Evolutionary conservation across 2,888 invertebrate genomes (phyloP), one percentile per base, ranked within the genome.

Genomic region (Pheosia gnoma): DNA sequence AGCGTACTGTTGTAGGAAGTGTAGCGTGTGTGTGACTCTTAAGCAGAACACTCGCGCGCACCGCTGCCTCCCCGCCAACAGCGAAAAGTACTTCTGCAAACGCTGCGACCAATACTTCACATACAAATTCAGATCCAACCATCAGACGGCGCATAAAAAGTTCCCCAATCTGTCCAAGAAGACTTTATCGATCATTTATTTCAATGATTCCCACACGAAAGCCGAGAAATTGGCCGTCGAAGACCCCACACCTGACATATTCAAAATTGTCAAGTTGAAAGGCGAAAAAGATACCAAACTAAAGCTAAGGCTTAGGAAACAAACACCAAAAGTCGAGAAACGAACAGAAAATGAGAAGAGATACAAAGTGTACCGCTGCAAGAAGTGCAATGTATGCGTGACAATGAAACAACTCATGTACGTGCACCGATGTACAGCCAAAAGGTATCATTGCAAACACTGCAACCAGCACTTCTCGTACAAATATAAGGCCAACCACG

Each of bases 81-180:
- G 13, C 0, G 9, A 10, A 0, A 11, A 8, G 0, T 5, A n/a
- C 0, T 68, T 58, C 10, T 79, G 79, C 37, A 43, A n/a, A 0
- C 57, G 57, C 0, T 80, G 80, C n/a, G 58, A 66, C 0, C 67
- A 67, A 0, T 59, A 55, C 13, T 74, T 67, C 7, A 13, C 58
- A 0, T n/a, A 1, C 0, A 62, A 52, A 38, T 54, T 57, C 4
- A 41, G 55, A 0, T 0, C 0, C 0, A 3, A 57, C 0, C 86
- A 86, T n/a, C 43, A 61, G 0, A 11, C 25, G 0, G 59, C 64
- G 0, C 86, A 86, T 45, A 52, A 37, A 11, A 61, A 51, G 0
- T 38, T 57, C 0, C 64, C 71, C 0, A 39, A 57, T 3, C 66
- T 80, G 7, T 51, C 13, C 37, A 53, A 54, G 66, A 49, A 59